These are phyloP conservation scores for Myotis brandtii DNA, from an alignment of 2,113 vertebrate species.

Conservation along the genomic window DNA sequence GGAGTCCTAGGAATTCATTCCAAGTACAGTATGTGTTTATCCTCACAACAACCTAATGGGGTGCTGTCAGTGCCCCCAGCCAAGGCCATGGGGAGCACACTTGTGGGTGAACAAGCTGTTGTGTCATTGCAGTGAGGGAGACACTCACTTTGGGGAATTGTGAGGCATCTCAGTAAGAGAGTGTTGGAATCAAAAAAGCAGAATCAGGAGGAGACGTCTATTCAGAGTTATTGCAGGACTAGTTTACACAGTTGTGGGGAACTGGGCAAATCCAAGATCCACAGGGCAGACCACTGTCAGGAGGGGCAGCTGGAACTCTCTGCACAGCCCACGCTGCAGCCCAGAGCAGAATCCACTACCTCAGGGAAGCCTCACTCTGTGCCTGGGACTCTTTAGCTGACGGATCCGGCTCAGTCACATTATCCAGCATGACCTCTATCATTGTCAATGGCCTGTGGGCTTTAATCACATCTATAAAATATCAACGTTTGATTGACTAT, in stretches of 20 bases:
- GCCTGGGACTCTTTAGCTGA: not conserved
- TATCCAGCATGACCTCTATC: not conserved
- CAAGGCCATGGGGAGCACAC: not conserved
- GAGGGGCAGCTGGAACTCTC: not conserved
- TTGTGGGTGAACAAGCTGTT: not conserved
- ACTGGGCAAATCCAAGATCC: not conserved
- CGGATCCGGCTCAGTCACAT: not conserved
- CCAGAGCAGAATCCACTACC: not conserved
- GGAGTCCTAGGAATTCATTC: not conserved
- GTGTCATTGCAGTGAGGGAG: not conserved
- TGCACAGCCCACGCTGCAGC: too few relatives aligned
- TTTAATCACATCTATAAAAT: not conserved
- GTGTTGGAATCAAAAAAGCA: not conserved
- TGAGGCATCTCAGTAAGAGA: not conserved
- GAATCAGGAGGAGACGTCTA: not conserved
- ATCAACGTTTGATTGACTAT: not conserved
- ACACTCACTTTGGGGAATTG: not conserved
- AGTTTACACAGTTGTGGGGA: accelerated
- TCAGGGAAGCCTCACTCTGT: not conserved
- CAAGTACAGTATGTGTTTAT: accelerated
- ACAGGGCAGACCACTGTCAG: not conserved
- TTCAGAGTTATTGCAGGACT: not conserved
- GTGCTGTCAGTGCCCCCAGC: accelerated
- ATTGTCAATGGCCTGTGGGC: not conserved
- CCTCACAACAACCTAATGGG: not conserved